phyloP scores from a whole-genome alignment of 2,888 invertebrate species.

The Dicyrtomina minuta region DNA sequence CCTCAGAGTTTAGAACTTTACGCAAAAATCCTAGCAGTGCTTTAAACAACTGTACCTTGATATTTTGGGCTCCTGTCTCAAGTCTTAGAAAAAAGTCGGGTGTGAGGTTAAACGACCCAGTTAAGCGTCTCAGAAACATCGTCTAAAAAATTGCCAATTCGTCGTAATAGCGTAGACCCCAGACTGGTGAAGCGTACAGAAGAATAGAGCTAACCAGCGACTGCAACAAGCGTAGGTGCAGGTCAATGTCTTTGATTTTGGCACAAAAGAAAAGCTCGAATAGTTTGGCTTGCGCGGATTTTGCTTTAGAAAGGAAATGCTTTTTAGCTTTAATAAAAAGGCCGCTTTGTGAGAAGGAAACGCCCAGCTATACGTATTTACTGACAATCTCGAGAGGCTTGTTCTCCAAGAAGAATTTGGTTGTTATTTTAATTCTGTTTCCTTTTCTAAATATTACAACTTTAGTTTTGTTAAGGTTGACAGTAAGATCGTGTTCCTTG shows the following conservation, averaged over 20 bases:
- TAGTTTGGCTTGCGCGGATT: neutral
- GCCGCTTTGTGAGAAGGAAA: neutral
- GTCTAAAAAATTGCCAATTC: neutral
- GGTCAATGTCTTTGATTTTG: neutral
- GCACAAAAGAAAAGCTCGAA: neutral
- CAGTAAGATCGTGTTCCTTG: neutral
- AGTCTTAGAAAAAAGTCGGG: neutral
- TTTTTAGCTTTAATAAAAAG: neutral
- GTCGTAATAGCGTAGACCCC: no score
- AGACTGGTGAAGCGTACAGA: no score
- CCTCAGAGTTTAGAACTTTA: no score
- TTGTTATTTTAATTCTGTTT: neutral
- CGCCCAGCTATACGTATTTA: no score
- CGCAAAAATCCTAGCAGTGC: neutral
- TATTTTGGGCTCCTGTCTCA: neutral
- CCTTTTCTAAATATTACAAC: constrained; percentile 10
- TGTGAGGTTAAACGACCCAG: neutral
- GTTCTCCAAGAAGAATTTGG: neutral
- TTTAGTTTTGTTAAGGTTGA: neutral
- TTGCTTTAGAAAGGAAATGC: neutral
- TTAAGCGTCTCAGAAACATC: neutral
- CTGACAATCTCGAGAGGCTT: neutral
- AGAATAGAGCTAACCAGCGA: no score
- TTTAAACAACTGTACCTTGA: neutral
- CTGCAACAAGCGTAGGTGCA: neutral